Conservation (phyloP, 2,888 invertebrate genomes). For the Sisyra terminalis region DNA sequence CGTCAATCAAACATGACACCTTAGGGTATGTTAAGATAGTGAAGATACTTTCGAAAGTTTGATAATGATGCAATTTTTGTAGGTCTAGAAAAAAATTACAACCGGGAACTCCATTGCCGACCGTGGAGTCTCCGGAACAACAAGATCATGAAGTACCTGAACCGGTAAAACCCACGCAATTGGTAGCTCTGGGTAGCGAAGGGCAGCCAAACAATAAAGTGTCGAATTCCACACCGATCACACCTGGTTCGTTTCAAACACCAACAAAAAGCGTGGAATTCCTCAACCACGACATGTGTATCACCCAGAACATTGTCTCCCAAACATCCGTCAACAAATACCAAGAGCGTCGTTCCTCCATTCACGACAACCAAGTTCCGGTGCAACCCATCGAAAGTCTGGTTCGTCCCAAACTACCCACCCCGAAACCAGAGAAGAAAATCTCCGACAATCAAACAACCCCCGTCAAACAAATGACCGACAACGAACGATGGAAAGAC, state of each 20-base stretch:
- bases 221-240: slow-evolving; percentile 5
- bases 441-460: too few species aligned
- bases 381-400: too few species aligned
- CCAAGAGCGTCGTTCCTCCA: too few species aligned
- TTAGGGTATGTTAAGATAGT: not conserved
- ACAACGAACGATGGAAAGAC: too few species aligned
- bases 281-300: slow-evolving; percentile 18
- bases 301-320: slow-evolving; percentile 5
- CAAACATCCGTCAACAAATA: not conserved
- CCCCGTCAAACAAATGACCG: not conserved
- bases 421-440: slow-evolving; percentile 6
- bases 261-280: slow-evolving; percentile 15
- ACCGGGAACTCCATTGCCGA: not conserved
- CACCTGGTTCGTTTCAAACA: slow-evolving; percentile 6
- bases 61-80: not conserved
- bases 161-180: slow-evolving; percentile 2
- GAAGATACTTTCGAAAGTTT: not conserved
- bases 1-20: slow-evolving; percentile 27
- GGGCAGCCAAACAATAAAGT: slow-evolving; percentile 2
- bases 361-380: too few species aligned
- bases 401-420: not conserved
- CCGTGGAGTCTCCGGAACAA: slow-evolving; percentile 5
- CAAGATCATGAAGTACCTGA: slow-evolving; percentile 8
- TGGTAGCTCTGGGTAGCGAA: slow-evolving; percentile 9
- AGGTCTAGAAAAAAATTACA: slow-evolving; percentile 7